Conservation (phyloP, 2,113 vertebrate species). For the Ia io region DNA sequence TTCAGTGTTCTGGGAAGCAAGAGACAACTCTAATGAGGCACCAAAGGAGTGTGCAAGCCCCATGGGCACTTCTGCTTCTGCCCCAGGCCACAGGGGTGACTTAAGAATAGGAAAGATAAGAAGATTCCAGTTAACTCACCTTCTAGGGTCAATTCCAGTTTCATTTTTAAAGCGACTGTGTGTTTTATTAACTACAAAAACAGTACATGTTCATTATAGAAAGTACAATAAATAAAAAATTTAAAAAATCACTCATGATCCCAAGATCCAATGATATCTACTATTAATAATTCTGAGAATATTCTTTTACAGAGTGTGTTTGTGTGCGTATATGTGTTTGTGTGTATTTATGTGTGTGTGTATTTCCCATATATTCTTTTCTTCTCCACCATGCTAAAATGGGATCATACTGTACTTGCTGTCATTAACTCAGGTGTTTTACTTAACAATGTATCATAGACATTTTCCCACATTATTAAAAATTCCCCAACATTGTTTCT, state of each 20-base stretch:
- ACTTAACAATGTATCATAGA: not conserved
- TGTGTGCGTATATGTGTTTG: too few species aligned
- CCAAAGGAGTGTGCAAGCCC: not conserved
- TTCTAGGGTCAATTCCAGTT: constrained; percentile 10
- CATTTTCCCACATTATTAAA: not conserved
- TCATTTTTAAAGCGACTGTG: not conserved
- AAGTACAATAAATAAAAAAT: constrained; percentile 16
- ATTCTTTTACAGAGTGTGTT: not conserved
- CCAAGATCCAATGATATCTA: not conserved
- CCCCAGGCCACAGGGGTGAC: not conserved
- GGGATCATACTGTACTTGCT: not conserved
- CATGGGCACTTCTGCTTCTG: not conserved
- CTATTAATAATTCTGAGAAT: not conserved
- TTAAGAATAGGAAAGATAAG: not conserved
- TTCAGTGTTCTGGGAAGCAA: not conserved
- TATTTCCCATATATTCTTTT: not conserved
- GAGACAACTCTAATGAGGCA: constrained; percentile 28
- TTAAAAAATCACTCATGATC: not conserved
- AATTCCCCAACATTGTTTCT: not conserved
- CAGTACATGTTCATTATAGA: not conserved
- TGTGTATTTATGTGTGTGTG: not conserved
- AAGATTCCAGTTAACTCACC: not conserved
- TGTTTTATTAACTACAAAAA: not conserved
- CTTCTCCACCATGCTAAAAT: not conserved
- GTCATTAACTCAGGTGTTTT: not conserved